Evolutionary conservation across 2,113 vertebrate species (phyloP), one percentile per base, ranked within the genome.

Genomic region (Microtus montanus): DNA sequence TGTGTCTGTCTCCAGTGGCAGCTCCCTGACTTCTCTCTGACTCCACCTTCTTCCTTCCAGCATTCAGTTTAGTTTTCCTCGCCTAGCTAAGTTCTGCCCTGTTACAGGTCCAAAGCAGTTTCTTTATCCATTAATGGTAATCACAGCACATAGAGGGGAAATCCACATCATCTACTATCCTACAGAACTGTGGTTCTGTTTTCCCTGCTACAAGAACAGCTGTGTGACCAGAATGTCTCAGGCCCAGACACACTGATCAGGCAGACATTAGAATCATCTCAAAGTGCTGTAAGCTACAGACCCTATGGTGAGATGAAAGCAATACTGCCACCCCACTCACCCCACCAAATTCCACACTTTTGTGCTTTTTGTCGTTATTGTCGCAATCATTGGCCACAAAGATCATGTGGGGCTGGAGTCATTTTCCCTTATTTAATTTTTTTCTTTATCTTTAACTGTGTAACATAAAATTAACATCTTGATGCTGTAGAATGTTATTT

Each of bases 251-350:
- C 11, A 28, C 3, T 33, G 61, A 90, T 83, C 77, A 58, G 7
- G 77, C 30, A 68, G 70, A 52, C 4, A 1, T 61, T 68, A 58
- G 26, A 74, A 91, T 15, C 1, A 64, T 91, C 58, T 20, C 15
- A 70, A 35, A 20, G 14, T 12, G n/a, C 11, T 38, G 5, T 61
- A 70, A 71, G 38, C n/a, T 73, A 14, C 63, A 73, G 17, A 5
- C 26, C 20, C 12, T 70, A 13, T 0, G 0, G 12, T 66, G 49
- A 89, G 44, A 63, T 91, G 33, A 92, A 89, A 82, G 11, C 1
- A 54, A 49, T 3, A 33, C 3, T 33, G 0, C 61, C 58, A 14
- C 2, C 5, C 22, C 0, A 1, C 14, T 2, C 7, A 41, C 15
- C 24, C 58, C 58, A 30, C 24, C 38, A 14, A 9, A 41, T 14